Base-by-base conservation (phyloP, 2,797 vertebrate species). In the Xyrichtys novacula region DNA sequence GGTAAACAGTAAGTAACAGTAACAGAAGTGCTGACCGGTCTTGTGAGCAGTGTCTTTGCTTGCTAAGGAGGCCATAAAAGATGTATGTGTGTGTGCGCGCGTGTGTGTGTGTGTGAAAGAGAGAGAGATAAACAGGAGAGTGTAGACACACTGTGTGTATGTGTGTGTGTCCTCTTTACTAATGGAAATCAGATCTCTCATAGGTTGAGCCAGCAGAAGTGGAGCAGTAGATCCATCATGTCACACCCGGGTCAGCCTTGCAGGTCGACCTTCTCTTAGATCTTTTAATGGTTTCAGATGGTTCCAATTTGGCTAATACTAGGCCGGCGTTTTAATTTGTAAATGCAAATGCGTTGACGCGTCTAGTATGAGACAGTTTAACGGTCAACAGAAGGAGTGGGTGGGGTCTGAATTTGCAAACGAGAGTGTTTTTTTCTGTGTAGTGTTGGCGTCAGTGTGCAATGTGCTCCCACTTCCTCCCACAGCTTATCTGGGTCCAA, bases 181-280 rank as follows among this genome's bases (percentile, higher is more conserved):
- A 88, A 91, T 88, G 78, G 77, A 90, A 91, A 90, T 85, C 78
- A 74, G 81, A 92, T 89, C 72, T 67, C 78, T 80, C 28, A 44
- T 71, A 81, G 88, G 90, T 89, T 85, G 90, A 93, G 85, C 71
- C 84, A 91, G 90, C 89, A 91, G 74, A 89, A 88, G 84, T 16
- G 44, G 62, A 88, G 86, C 65, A 71, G 81, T 12, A 81, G 83
- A 91, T 91, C 80, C 80, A 90, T 90, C 90, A 88, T 63, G 88
- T 85, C 79, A 78, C 52, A 42, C 47, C 7, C 4, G 48, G 65
- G 81, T 86, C 72, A 74, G 40, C 43, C 52, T 48, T 22, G 1
- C 38, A 56, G 44, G 28, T 64, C 26, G 52, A 62, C 78, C 73
- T 79, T 53, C 48, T 32, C 50, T 17, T 38, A 61, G 16, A 71